phyloP scores from a whole-genome alignment of 1,140 invertebrate species.

The Lycorma delicatula region DNA sequence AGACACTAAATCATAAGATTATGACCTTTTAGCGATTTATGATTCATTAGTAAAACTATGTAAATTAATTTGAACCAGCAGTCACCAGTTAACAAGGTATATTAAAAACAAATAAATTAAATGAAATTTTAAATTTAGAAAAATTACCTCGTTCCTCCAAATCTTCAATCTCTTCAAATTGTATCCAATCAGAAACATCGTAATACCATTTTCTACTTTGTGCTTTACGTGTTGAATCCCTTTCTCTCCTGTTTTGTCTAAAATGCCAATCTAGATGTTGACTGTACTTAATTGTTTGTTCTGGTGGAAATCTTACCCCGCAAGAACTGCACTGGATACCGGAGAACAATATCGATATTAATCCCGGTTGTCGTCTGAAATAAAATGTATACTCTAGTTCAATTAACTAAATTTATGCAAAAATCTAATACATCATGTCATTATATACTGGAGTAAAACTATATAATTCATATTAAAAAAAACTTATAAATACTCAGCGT shows the following conservation, averaged over 20 bases:
- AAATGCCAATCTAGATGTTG: constrained; percentile 98
- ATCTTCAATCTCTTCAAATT: constrained; percentile 91
- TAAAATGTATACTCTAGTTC: no score
- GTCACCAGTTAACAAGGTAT: neutral
- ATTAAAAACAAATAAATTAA: constrained; percentile 2
- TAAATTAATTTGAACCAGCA: no score
- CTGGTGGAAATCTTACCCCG: constrained; percentile 79
- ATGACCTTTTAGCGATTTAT: no score
- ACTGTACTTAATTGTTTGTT: constrained; percentile 78
- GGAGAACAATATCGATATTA: constrained; percentile 43
- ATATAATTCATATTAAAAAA: no score
- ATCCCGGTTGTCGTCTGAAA: constrained; percentile 37
- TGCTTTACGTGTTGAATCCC: constrained; percentile 72
- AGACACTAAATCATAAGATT: no score
- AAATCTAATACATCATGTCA: no score
- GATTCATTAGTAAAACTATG: no score
- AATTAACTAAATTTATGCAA: no score
- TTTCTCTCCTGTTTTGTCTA: constrained; percentile 78
- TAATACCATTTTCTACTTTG: constrained; percentile 84
- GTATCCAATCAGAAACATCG: constrained; percentile 82
- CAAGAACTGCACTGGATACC: constrained; percentile 92
- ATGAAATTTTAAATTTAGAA: neutral
- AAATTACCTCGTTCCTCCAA: constrained; percentile 72
- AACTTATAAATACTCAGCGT: no score
- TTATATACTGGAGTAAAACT: no score